A percentile compares a stretch with the other conserved stretches of the same genome.
phyloP scores from a whole-genome alignment of 2,113 vertebrate species.

The Bos javanicus region DNA sequence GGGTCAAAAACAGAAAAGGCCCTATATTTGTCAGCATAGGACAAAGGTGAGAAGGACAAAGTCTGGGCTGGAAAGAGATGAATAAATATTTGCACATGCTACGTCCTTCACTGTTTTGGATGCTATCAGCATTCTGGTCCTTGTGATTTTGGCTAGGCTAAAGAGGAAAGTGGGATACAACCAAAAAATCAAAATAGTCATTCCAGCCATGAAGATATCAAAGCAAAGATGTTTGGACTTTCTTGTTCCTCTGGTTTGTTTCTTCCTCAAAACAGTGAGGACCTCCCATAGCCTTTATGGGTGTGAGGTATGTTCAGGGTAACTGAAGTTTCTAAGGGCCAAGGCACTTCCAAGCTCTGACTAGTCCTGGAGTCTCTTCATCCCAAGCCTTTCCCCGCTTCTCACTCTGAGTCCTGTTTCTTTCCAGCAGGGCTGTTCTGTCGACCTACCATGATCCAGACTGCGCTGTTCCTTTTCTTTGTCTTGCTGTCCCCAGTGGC shows the following conservation, averaged over 20 bases:
- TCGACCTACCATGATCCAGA: not conserved
- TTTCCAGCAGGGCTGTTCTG: not conserved
- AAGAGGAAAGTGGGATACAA: not conserved
- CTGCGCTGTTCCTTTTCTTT: fast-evolving
- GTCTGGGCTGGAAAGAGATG: not conserved
- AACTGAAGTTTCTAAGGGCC: not conserved
- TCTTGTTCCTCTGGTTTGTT: not conserved
- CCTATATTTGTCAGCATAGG: not conserved
- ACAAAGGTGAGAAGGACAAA: slow-evolving; percentile 12
- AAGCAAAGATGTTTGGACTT: not conserved
- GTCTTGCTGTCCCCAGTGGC: fast-evolving
- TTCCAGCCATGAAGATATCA: not conserved
- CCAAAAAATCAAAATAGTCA: not conserved
- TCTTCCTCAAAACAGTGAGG: not conserved
- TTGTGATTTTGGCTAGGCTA: not conserved
- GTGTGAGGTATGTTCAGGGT: not conserved
- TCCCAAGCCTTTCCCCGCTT: not conserved
- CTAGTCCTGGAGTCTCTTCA: not conserved
- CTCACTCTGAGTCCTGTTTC: not conserved
- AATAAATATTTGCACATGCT: slow-evolving; percentile 34
- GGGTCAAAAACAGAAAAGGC: not conserved
- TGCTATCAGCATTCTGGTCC: not conserved
- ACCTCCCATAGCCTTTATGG: not conserved
- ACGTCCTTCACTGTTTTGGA: not conserved
- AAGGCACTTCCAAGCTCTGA: not conserved